Evolutionary conservation across 2,113 vertebrate species (phyloP).

Genomic region (Rhineura floridana): DNA sequence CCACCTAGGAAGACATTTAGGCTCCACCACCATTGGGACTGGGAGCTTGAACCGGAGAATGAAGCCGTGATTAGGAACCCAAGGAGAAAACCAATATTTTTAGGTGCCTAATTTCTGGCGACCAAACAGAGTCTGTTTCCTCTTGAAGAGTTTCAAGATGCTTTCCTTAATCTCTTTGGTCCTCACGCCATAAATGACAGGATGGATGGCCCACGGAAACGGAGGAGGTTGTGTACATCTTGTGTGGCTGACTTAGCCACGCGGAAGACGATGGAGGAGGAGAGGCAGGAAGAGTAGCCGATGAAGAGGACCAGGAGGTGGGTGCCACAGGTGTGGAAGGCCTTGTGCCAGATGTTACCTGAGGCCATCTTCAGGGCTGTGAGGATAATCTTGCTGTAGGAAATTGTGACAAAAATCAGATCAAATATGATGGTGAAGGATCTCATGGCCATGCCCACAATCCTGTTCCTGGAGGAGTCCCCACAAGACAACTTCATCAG

Average conservation of each 20-base stretch:
- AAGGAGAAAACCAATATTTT: too few relatives aligned
- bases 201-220: constrained; percentile 79
- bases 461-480: constrained; percentile 57
- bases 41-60: too few relatives aligned
- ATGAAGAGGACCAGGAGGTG: constrained; percentile 80
- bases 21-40: too few relatives aligned
- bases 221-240: constrained; percentile 79
- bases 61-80: too few relatives aligned
- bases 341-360: constrained; percentile 72
- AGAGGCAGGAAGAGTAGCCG: constrained; percentile 78
- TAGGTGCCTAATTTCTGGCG: too few relatives aligned
- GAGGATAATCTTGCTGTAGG: constrained; percentile 72
- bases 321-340: constrained; percentile 79
- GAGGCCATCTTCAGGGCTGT: constrained; percentile 57
- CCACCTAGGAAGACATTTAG: too few relatives aligned
- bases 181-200: constrained; percentile 65
- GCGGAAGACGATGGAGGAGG: constrained; percentile 77
- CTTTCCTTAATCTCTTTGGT: constrained; percentile 73
- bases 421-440: constrained; percentile 47
- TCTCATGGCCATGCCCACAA: constrained; percentile 44
- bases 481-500: constrained; percentile 69
- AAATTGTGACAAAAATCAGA: constrained; percentile 55
- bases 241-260: constrained; percentile 68
- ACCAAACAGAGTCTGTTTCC: not conserved
- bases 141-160: constrained; percentile 48